Conservation (phyloP, 2,113 vertebrate species). For the Glareola pratincola region DNA sequence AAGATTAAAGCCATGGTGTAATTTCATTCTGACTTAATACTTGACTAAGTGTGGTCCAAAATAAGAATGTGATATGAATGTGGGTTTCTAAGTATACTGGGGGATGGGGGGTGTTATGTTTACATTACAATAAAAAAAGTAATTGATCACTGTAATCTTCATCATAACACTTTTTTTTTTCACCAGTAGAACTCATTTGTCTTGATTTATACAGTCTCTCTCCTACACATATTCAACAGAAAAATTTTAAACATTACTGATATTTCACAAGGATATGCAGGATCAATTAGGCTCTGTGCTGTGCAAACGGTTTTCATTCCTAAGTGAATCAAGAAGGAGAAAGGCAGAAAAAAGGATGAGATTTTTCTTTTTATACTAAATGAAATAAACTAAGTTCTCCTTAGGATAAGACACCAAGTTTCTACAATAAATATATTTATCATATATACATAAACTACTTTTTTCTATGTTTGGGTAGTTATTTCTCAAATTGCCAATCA, state of each 20-base stretch:
- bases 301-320: not conserved
- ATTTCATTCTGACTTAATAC: not conserved
- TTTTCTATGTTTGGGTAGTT: not conserved
- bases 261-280: not conserved
- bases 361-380: not conserved
- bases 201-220: not conserved
- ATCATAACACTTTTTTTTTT: not conserved
- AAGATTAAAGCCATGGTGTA: accelerated
- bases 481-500: not conserved
- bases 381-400: not conserved
- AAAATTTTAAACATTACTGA: not conserved
- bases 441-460: not conserved
- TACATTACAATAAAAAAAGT: not conserved
- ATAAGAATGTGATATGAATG: not conserved
- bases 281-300: not conserved
- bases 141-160: not conserved
- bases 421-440: not conserved
- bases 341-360: not conserved
- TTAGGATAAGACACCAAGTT: not conserved
- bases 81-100: not conserved
- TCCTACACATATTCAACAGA: not conserved
- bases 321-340: not conserved
- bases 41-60: not conserved
- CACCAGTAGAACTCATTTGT: not conserved
- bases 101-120: not conserved